Evolutionary conservation across 2,888 invertebrate species (phyloP), one percentile per base, ranked within the genome.

Genomic region (Xanthia icteritia): DNA sequence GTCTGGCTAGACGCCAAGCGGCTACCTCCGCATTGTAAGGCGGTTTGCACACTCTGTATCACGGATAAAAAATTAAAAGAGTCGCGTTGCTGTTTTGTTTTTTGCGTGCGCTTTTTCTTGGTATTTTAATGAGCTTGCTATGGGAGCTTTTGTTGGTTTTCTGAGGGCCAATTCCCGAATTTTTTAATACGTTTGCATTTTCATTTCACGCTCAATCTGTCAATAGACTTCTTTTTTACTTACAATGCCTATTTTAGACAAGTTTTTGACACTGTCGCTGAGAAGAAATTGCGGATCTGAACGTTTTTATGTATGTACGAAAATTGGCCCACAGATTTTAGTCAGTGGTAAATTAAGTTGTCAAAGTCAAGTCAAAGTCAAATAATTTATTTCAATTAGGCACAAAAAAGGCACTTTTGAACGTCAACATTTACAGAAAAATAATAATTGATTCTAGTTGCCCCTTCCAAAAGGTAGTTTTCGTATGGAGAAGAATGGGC

Each of bases 1-100:
- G 90, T 77, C 88, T 95, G 95, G 95, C 95, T 81, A 77, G 77
- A 78, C 88, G 93, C 95, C 95, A 95, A 86, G 81, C 73, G 70
- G 83, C 81, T 78, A 77, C 83, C 84, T 82, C 84, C 77, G 82
- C 79, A 83, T 85, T 83, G 83, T 90, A 86, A 91, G 88, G 74
- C 65, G 20, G 82, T 77, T 84, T 77, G 70, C 77, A 83, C n/a
- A 75, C 74, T 61, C 60, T 36, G 1, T 27, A 39, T 36, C 71
- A 48, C 48, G 51, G 20, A 70, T 67, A 11, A 42, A 66, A 68
- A 71, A 48, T 8, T 61, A 15, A 58, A 73, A 75, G 9, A 73
- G 36, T 36, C 27, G 20, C 9, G 63, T 31, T 58, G 45, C 13
- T 45, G 70, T 80, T 76, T 80, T 67, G 9, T 78, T 66, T 56